Conservation (phyloP, 2,888 invertebrate genomes). For the Eupithecia insigniata region DNA sequence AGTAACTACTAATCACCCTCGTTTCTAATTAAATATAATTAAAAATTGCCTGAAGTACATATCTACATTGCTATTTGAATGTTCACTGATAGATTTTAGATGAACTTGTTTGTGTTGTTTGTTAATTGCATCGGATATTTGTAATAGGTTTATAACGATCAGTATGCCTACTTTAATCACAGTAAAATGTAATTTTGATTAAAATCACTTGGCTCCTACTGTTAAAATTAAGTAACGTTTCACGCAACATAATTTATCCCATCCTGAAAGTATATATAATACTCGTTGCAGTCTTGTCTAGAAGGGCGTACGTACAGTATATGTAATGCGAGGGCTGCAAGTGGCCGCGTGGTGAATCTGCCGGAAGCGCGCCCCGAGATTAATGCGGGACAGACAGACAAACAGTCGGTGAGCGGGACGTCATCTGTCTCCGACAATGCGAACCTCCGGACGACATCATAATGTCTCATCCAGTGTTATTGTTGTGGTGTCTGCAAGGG, state of each 20-base stretch:
- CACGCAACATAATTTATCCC: not conserved
- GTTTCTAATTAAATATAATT: too few species aligned
- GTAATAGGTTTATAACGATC: not conserved
- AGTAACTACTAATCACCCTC: too few species aligned
- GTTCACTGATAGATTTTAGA: not conserved
- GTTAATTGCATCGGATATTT: not conserved
- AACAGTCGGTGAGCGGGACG: not conserved
- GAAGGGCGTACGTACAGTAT: not conserved
- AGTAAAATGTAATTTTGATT: not conserved
- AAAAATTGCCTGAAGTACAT: not conserved
- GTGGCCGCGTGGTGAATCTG: not conserved
- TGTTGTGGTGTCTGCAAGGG: not conserved
- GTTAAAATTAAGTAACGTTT: not conserved
- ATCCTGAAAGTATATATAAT: not conserved
- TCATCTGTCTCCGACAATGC: not conserved
- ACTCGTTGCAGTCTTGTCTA: not conserved
- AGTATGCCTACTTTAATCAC: too few species aligned
- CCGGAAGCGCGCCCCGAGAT: not conserved
- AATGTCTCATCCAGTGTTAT: not conserved
- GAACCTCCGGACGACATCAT: not conserved
- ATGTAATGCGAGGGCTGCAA: not conserved
- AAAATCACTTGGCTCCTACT: not conserved
- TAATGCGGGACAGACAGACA: slow-evolving; percentile 2
- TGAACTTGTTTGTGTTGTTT: not conserved
- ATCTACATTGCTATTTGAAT: not conserved